Conservation (phyloP, 1,140 invertebrate genomes). For the Hesperophylax magnus region DNA sequence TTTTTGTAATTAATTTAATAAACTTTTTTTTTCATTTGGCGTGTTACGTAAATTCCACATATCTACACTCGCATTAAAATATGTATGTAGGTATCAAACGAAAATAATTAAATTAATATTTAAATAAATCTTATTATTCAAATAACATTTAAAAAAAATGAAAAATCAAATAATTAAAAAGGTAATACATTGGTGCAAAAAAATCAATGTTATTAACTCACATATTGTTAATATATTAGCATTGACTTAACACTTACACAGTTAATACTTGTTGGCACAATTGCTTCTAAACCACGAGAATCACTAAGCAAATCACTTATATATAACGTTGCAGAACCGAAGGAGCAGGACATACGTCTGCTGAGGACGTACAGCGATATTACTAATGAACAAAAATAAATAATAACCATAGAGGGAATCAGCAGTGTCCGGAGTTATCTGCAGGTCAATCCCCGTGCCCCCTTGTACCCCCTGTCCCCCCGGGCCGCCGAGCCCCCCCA, state of each 20-base stretch:
- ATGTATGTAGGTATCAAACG: too few relatives aligned
- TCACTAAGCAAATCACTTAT: neutral
- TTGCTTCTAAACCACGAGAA: neutral
- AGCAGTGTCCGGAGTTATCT: constrained; percentile 8
- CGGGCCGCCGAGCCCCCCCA: neutral
- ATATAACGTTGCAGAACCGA: neutral
- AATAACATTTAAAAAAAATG: too few relatives aligned
- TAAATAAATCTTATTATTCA: too few relatives aligned
- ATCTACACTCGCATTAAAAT: too few relatives aligned
- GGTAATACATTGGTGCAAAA: too few relatives aligned
- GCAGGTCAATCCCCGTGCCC: neutral
- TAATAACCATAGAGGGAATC: constrained; percentile 4
- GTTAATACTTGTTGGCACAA: neutral
- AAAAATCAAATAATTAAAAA: too few relatives aligned
- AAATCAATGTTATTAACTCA: too few relatives aligned
- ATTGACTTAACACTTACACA: neutral
- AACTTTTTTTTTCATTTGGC: too few relatives aligned
- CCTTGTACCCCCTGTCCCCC: neutral
- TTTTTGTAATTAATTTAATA: too few relatives aligned
- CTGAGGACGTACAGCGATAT: neutral
- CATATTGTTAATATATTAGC: too few relatives aligned
- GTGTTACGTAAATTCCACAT: too few relatives aligned
- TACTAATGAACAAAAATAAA: constrained; percentile 3
- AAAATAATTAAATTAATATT: too few relatives aligned
- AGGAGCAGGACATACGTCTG: neutral